These are phyloP conservation scores for Alloplasta piceator DNA, from an alignment of 2,888 invertebrate genomes.

Conservation along the genomic window DNA sequence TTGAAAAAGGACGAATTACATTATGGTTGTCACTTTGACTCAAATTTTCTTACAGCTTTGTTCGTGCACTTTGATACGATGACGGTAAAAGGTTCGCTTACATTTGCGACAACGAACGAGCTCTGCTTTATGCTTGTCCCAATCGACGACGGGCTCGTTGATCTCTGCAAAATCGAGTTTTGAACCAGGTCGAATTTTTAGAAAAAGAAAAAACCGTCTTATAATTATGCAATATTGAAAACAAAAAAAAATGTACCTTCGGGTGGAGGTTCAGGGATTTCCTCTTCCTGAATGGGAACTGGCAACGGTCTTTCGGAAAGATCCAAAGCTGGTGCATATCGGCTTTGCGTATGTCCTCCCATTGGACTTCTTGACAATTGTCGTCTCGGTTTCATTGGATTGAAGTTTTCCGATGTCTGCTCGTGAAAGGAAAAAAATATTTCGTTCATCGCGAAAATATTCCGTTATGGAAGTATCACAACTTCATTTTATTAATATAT, in stretches of 20 bases:
- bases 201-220: not conserved
- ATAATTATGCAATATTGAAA: not conserved
- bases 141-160: slow-evolving; percentile 29
- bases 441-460: too few relatives aligned
- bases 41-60: slow-evolving; percentile 17
- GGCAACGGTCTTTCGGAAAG: slow-evolving; percentile 33
- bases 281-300: slow-evolving; percentile 26
- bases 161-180: slow-evolving; percentile 41
- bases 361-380: slow-evolving; percentile 52
- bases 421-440: not conserved
- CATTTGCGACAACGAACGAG: slow-evolving; percentile 46
- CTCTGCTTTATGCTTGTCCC: slow-evolving; percentile 43
- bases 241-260: slow-evolving; percentile 15
- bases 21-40: not conserved
- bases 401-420: slow-evolving; percentile 7
- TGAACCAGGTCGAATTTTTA: not conserved
- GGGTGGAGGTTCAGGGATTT: slow-evolving; percentile 23
- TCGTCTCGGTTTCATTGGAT: slow-evolving; percentile 57
- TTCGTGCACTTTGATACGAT: slow-evolving; percentile 54
- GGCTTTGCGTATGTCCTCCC: not conserved
- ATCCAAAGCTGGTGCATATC: not conserved
- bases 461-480: too few relatives aligned
- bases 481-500: too few relatives aligned
- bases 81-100: slow-evolving; percentile 38
- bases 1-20: not conserved